Base-by-base conservation (phyloP, 1,140 invertebrate species). In the Bicyclus anynana region DNA sequence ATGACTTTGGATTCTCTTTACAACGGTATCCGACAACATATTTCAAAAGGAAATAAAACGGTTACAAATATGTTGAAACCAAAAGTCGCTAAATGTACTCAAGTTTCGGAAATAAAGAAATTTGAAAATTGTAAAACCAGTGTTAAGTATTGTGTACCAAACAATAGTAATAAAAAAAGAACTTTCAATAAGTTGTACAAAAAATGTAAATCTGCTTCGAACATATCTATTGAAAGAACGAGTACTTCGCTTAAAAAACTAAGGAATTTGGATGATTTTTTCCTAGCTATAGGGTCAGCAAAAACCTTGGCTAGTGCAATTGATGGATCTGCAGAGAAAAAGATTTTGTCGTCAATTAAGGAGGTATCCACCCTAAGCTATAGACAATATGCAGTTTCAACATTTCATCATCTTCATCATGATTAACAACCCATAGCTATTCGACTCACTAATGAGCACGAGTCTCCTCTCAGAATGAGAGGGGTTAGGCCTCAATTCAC, bases 161-260 rank as follows among this genome's bases (percentile, higher is more conserved):
- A 16, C 20, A 59, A 13, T 13, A 59, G 21, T 27, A 61, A 13
- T 26, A 68, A 54, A 64, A 77, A 67, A 57, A 78, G 64, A 53
- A 53, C 53, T 51, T 84, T 65, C 46, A 58, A 74, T n/a, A 78
- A 53, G 51, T 64, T 80, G 23, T 77, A 77, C 46, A 84, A 67
- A 52, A 84, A 84, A 73, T 84, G 77, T 42, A 84, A 84, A 53
- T 84, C 82, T 0, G 76, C 72, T 29, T 70, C 81, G 1, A 74
- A 64, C 18, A 69, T 80, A 51, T 52, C 53, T 2, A 49, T 46
- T 38, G 71, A 71, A 53, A 70, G 57, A 46, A 56, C 38, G 23
- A 59, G 14, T 44, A 77, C 65, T 2, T 48, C 67, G 23, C 53
- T 85, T 23, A 69, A 59, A 56, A 80, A 77, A 68, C 79, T 84